Conservation (phyloP, 2,113 vertebrate genomes). For the Pungitius pungitius region DNA sequence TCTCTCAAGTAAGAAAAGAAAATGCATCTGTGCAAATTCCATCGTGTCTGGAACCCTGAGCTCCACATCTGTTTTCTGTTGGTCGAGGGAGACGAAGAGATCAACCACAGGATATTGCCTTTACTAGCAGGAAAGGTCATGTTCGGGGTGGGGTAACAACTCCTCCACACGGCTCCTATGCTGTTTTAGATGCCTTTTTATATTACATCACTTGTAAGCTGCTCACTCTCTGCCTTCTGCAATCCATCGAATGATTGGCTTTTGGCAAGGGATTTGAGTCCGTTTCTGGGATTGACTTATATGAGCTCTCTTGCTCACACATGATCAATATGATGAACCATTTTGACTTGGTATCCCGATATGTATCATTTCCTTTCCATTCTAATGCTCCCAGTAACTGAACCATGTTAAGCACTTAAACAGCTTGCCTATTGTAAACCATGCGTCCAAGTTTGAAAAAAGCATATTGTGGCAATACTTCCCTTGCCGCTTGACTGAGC, state of each 20-base stretch:
- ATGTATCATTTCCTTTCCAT: conserved; percentile 2
- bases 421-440: not conserved
- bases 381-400: not conserved
- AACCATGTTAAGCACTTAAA: conserved; percentile 14
- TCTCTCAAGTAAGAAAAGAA: not conserved
- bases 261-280: conserved; percentile 37
- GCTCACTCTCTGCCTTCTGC: conserved; percentile 35
- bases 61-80: conserved; percentile 83
- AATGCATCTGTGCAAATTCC: conserved; percentile 32
- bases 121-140: conserved; percentile 73
- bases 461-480: conserved; percentile 22
- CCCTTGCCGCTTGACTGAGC: conserved; percentile 37
- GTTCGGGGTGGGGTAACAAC: conserved; percentile 64
- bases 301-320: not conserved
- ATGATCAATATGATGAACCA: not conserved
- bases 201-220: conserved; percentile 61
- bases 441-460: not conserved
- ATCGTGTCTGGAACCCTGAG: conserved; percentile 48
- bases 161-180: conserved; percentile 62
- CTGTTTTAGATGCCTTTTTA: conserved; percentile 61
- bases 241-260: conserved; percentile 31
- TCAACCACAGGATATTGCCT: conserved; percentile 84
- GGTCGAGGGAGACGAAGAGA: conserved; percentile 75
- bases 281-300: not conserved
- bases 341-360: not conserved